Base-by-base conservation (phyloP, 2,797 vertebrate genomes). In the Danionella dracula region DNA sequence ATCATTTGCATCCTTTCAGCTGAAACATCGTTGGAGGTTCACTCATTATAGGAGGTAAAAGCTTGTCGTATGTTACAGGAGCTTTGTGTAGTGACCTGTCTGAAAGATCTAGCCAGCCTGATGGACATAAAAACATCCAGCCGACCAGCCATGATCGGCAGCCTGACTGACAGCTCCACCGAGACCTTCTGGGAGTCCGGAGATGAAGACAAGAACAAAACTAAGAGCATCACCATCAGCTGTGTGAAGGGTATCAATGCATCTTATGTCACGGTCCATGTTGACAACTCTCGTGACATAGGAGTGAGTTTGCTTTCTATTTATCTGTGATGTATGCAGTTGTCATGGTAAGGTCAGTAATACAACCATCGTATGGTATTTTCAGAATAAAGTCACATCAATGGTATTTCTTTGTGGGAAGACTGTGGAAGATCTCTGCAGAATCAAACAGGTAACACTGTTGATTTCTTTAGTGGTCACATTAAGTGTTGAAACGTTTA, bases 141-240 rank as follows among this genome's bases (percentile, higher is more conserved):
- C 75, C 90, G 96, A 42, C 97, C 97, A 51, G 97, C 97, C 58
- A 99, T 99, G 97, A 99, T 99, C n/a, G 97, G 96, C 79, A 99
- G 97, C 81, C 87, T 99, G 67, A 98, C 97, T 10, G 97, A 99
- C 59, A 92, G 97, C 17, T 99, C 97, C 68, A 99, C 97, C 1
- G 97, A 99, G 89, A 99, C 96, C 0, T 98, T 99, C 83, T 99
- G 97, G 97, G 97, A 99, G 68, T 99, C 97, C 31, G 97, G 97
- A 76, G 97, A 99, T 71, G 96, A 99, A 80, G 96, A 99, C 82
- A 99, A 99, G 84, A 99, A 99, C 86, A 99, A 99, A 87, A 98
- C 96, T 19, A 99, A 99, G 83, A 99, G 91, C 80, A 94, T 99
- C 76, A 97, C 94, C n/a, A 93, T 99, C 73, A 96, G 93, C 82